Percentiles rank a stretch among this genome's conserved stretches.
Evolutionary conservation across 2,888 invertebrate species (phyloP).

Genomic region (Dione juno): DNA sequence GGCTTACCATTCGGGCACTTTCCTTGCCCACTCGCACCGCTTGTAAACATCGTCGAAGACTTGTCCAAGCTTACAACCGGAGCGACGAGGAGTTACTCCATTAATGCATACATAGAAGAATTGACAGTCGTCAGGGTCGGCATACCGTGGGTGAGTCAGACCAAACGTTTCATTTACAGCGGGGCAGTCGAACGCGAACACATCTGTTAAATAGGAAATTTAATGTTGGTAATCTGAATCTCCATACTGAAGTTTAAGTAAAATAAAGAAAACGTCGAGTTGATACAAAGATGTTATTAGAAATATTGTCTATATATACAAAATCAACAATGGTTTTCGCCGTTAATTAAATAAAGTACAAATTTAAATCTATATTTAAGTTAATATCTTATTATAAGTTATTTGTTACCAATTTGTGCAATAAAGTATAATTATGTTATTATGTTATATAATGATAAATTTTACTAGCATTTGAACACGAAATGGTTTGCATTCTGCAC

Average conservation of each 20-base stretch:
- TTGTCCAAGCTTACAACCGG: slow-evolving; percentile 94
- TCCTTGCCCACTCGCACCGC: slow-evolving; percentile 93
- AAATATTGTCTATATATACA: too few species aligned
- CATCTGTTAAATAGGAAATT: slow-evolving; percentile 78
- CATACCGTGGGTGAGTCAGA: slow-evolving; percentile 92
- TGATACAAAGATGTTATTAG: too few species aligned
- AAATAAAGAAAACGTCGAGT: too few species aligned
- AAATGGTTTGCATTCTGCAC: too few species aligned
- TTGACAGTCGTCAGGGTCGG: slow-evolving; percentile 95
- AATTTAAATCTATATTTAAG: too few species aligned
- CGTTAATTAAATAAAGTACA: too few species aligned
- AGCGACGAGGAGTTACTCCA: slow-evolving; percentile 91
- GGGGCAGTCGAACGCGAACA: slow-evolving; percentile 93
- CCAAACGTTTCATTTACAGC: slow-evolving; percentile 88
- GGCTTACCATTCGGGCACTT: slow-evolving; percentile 93
- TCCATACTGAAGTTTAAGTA: not conserved
- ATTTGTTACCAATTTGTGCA: too few species aligned
- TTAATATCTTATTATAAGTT: too few species aligned
- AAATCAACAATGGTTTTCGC: too few species aligned
- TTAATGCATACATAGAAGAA: slow-evolving; percentile 97
- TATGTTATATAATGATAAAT: too few species aligned
- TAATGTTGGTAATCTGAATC: not conserved
- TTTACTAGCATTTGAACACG: too few species aligned
- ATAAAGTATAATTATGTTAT: too few species aligned
- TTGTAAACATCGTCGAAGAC: slow-evolving; percentile 92